Base-by-base conservation (phyloP, 2,797 vertebrate genomes). In the Malurus leucopterus region DNA sequence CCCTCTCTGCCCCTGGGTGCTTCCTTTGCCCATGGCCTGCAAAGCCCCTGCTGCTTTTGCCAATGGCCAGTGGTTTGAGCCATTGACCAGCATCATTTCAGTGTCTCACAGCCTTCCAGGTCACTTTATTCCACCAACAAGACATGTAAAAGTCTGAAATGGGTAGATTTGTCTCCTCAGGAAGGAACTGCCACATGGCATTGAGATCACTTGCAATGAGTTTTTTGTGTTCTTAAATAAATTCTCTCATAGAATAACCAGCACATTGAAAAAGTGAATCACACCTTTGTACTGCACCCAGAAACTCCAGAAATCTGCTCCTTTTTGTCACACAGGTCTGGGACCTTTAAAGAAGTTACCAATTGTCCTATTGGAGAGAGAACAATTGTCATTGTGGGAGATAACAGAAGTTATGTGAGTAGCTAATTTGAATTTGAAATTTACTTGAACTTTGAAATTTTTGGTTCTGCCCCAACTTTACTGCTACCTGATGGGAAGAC, bases 51-150 rank as follows among this genome's bases (percentile, higher is more conserved):
- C 30, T 41, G 34, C 11, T 16, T 21, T 20, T 26, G 43, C 51
- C 30, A 5, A 0, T 41, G 79, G 43, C 27, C 36, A 10, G 0
- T 5, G 41, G 7, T 34, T 22, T 49, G 59, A 36, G 59, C 26
- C 51, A 9, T 3, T 6, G 2, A 12, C 20, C 23, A 0, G 0
- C 30, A 19, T 15, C 17, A 3, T 18, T 30, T 6, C 1, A 1
- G 30, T 16, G 34, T 34, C 34, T 54, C 67, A 7, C 15, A 69
- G 59, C 54, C 32, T 50, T 46, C 27, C 22, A 27, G 19, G 30
- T 49, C 41, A 9, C 24, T 69, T 8, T 47, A 21, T 63, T 59
- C 53, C n/a, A 36, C 29, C 41, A 59, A 1, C 0, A 7, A 21
- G 55, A 21, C n/a, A 5, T 0, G 1, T 41, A 5, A n/a, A 63